Base-by-base conservation (phyloP, 2,113 vertebrate species). In the Pogonocichla stellata region DNA sequence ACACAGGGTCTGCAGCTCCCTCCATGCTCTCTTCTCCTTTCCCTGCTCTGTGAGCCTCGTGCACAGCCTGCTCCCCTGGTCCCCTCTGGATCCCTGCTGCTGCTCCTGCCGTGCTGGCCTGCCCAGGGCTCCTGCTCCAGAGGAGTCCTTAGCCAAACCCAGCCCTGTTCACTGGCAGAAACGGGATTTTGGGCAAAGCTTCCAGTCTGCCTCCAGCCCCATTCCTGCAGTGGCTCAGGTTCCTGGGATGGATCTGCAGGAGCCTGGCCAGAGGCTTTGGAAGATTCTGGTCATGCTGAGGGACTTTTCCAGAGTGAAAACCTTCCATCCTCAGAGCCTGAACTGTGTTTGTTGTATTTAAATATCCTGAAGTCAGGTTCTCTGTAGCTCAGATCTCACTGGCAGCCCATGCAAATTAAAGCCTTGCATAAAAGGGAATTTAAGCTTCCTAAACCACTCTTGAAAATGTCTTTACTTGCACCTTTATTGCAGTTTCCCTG, bases 21-120 rank as follows among this genome's bases (percentile, higher is more conserved):
- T 56, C 10, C 5, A 33, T 0, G 1, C n/a, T 73, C 54, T 12
- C 25, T 38, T 31, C 58, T 53, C 65, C 14, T 48, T 69, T 50
- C 19, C n/a, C 8, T 7, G 15, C 36, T 29, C 4, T 1, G 3
- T 0, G 3, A 40, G 31, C 25, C 69, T 18, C 5, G 7, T 6
- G 17, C 36, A 11, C 56, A 74, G 51, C 23, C 51, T 90, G 42
- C 64, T 87, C 12, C 47, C 69, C 19, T 12, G 43, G 19, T 22
- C 19, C 25, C 24, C 29, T 34, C 13, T 50, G 69, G 23, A 50
- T 57, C 73, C 56, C 78, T 43, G 34, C 7, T 65, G 1, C 74
- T 69, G 31, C 9, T 73, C 23, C 88, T 89, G 80, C 73, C 18
- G 2, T 50, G 50, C 50, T 50, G 31, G 64, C 26, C 82, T 36